Evolutionary conservation across 2,888 invertebrate species (phyloP), one percentile per base, ranked within the genome.

Genomic region (Hirudinaria manillensis): DNA sequence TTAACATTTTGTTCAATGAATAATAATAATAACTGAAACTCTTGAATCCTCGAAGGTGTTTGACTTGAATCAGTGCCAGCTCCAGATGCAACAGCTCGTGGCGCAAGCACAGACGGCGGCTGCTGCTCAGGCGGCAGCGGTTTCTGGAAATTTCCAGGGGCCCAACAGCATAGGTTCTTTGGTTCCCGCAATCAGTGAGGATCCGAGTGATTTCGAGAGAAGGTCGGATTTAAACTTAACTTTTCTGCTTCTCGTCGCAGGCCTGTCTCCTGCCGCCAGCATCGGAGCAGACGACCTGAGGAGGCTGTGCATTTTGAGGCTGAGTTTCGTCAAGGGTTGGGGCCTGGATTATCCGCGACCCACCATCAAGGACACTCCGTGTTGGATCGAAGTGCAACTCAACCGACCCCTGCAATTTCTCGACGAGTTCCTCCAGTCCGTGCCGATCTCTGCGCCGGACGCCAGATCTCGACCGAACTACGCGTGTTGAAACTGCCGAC

Each of bases 261-360:
- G 85, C 76, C 80, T 87, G 76, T 93, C 93, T 75, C 93, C 95
- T 73, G 95, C 95, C 6, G 96, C 96, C 38, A 98, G 97, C n/a
- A 96, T 98, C 80, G 97, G 98, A 32, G 99, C 99, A 19, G 99
- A 99, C 85, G 97, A 99, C 87, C 88, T 99, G 78, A 89, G 98
- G 77, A 89, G 98, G 77, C 89, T 99, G 77, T 99, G 98, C 86
- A 97, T 99, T 84, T 89, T 99, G 81, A 90, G 98, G 75, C 81
- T 99, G 81, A 97, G 96, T 85, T 99, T 99, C 86, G 99, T 99
- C 21, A 99, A 99, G 88, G 99, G 99, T 79, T 99, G 99, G 99
- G 99, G 98, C 72, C 95, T 95, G 3, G 95, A 97, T 87, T 99
- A 99, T 88, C 95, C 94, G 24, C 89, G 98, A 78, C 92, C 93